Conservation (phyloP, 2,113 vertebrate genomes). For the Cariama cristata region DNA sequence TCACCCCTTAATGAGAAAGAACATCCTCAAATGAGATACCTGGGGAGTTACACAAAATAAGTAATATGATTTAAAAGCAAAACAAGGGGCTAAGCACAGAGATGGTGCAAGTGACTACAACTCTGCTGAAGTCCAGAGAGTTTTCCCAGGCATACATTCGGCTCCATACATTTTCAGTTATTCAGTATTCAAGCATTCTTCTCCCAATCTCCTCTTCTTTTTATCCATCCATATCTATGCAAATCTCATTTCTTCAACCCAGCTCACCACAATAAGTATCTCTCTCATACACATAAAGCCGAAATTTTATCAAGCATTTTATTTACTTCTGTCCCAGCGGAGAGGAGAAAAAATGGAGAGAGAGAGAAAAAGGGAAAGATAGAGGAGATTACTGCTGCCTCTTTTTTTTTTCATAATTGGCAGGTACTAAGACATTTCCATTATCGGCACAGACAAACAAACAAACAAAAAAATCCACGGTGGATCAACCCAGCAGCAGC, state of each 20-base stretch:
- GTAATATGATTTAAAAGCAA: not conserved
- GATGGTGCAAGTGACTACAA: not conserved
- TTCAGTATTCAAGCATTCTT: slow-evolving; percentile 48
- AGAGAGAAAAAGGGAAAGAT: not conserved
- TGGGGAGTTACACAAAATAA: not conserved
- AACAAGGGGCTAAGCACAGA: not conserved
- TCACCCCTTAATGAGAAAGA: not conserved
- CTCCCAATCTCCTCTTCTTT: slow-evolving; percentile 42
- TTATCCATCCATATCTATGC: slow-evolving; percentile 62
- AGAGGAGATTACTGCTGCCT: not conserved
- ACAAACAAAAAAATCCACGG: not conserved
- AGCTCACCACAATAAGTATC: slow-evolving; percentile 57
- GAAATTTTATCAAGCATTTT: slow-evolving; percentile 71
- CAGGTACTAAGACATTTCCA: slow-evolving; percentile 46
- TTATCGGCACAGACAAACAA: not conserved
- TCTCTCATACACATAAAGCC: slow-evolving; percentile 43
- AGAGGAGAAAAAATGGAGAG: not conserved
- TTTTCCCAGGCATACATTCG: not conserved
- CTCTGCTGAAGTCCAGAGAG: not conserved
- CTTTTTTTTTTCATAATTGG: slow-evolving; percentile 1
- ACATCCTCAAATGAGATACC: not conserved
- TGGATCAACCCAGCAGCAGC: not conserved
- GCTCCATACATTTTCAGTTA: slow-evolving; percentile 22
- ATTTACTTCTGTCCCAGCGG: slow-evolving; percentile 48
- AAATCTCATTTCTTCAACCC: slow-evolving; percentile 66